Conservation (phyloP, 2,888 invertebrate species). For the Halictus quadricinctus region DNA sequence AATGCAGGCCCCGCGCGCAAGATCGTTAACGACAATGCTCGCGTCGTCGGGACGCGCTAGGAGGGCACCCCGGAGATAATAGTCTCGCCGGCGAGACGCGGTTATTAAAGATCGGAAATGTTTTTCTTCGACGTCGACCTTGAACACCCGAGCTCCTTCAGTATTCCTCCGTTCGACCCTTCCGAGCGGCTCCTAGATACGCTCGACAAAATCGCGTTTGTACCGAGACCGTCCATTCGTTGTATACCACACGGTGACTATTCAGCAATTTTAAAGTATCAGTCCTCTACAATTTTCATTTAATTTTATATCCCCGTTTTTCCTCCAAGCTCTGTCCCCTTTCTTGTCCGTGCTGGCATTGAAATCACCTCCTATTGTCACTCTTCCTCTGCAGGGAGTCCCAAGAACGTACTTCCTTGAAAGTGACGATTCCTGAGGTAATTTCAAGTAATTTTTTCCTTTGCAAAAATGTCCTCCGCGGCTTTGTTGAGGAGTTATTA, state of each 20-base stretch:
- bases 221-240: no score
- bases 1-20: constrained; percentile 18
- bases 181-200: neutral
- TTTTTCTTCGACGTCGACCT: constrained; percentile 1
- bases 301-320: neutral
- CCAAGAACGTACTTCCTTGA: no score
- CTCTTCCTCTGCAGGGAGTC: no score
- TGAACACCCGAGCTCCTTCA: neutral
- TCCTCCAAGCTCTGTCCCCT: no score
- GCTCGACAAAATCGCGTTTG: neutral
- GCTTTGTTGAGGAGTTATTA: no score
- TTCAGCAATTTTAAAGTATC: neutral
- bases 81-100: neutral
- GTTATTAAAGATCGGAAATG: constrained; percentile 12
- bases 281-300: no score
- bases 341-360: no score
- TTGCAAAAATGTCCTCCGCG: no score
- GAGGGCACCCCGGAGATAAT: neutral
- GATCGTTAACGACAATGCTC: constrained; percentile 51
- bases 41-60: constrained; percentile 20
- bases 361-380: no score
- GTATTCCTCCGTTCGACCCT: neutral
- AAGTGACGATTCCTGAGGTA: no score
- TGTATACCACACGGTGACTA: no score
- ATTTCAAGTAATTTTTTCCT: no score